These are phyloP conservation scores for Lanius ludovicianus DNA, from an alignment of 2,113 vertebrate species.

Conservation along the genomic window DNA sequence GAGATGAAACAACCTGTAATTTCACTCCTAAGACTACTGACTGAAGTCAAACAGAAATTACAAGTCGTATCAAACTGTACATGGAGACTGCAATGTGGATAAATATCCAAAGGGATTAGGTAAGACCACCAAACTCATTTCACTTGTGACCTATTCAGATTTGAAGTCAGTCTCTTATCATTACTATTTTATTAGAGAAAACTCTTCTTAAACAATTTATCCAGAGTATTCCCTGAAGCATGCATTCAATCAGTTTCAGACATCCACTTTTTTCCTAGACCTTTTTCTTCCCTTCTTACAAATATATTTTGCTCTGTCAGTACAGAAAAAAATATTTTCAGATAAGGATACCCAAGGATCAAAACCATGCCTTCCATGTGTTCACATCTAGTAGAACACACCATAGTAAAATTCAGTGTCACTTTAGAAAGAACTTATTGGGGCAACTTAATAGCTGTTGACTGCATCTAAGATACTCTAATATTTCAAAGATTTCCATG, in stretches of 20 bases:
- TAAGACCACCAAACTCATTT: slow-evolving; percentile 64
- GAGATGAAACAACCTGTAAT: slow-evolving; percentile 35
- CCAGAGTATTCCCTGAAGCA: slow-evolving; percentile 24
- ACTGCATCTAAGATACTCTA: neutral
- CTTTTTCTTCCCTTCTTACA: neutral
- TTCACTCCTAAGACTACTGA: slow-evolving; percentile 47
- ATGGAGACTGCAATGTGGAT: neutral
- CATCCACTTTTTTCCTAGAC: neutral
- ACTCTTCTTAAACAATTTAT: slow-evolving; percentile 71
- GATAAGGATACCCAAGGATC: neutral
- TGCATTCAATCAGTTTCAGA: slow-evolving; percentile 56
- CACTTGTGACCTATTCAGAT: slow-evolving; percentile 68
- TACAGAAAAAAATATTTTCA: slow-evolving; percentile 9
- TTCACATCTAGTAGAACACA: neutral
- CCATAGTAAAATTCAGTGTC: neutral
- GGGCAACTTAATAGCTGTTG: neutral
- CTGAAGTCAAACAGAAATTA: slow-evolving; percentile 41
- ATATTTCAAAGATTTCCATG: neutral
- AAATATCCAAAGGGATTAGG: slow-evolving; percentile 48
- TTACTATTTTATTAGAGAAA: slow-evolving; percentile 70
- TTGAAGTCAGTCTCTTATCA: slow-evolving; percentile 62
- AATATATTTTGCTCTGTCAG: neutral
- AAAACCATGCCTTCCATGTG: neutral
- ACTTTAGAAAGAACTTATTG: neutral
- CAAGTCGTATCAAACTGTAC: slow-evolving; percentile 23